Conservation (phyloP, 1,140 invertebrate genomes). For the Musca domestica region DNA sequence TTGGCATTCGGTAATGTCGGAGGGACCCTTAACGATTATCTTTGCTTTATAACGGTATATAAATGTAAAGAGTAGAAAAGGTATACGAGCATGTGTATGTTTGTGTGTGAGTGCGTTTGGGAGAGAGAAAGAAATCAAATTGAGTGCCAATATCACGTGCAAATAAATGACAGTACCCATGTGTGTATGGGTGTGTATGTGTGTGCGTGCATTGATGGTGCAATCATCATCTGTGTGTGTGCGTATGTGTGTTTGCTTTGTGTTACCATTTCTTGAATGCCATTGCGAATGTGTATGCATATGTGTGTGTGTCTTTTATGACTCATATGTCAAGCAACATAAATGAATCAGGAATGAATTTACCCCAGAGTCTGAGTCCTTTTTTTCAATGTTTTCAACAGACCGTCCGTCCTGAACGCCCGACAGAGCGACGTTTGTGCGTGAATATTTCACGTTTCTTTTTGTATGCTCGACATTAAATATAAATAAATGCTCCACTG, state of each 20-base stretch:
- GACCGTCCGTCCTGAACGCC: background rate
- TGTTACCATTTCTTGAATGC: too few relatives aligned
- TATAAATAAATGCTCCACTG: background rate
- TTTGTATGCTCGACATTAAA: background rate
- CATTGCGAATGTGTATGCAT: background rate
- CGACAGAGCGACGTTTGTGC: too few relatives aligned
- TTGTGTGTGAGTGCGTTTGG: too few relatives aligned
- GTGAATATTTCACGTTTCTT: too few relatives aligned
- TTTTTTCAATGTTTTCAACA: background rate
- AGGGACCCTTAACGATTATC: too few relatives aligned
- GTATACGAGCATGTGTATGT: too few relatives aligned
- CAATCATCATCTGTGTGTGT: too few relatives aligned
- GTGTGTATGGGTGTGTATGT: background rate
- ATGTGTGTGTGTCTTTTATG: background rate
- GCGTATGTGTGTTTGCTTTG: too few relatives aligned
- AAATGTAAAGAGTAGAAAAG: too few relatives aligned
- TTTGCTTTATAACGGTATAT: too few relatives aligned
- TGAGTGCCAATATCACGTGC: constrained; percentile 3
- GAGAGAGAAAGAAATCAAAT: background rate
- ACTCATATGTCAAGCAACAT: constrained; percentile 5
- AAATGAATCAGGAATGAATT: constrained; percentile 6
- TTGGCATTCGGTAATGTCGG: too few relatives aligned
- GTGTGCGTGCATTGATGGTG: too few relatives aligned
- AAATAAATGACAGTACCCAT: background rate
- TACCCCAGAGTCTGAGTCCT: background rate